These are phyloP conservation scores for Andinoacara biseriatus DNA, from an alignment of 2,113 vertebrate genomes.

Conservation along the genomic window DNA sequence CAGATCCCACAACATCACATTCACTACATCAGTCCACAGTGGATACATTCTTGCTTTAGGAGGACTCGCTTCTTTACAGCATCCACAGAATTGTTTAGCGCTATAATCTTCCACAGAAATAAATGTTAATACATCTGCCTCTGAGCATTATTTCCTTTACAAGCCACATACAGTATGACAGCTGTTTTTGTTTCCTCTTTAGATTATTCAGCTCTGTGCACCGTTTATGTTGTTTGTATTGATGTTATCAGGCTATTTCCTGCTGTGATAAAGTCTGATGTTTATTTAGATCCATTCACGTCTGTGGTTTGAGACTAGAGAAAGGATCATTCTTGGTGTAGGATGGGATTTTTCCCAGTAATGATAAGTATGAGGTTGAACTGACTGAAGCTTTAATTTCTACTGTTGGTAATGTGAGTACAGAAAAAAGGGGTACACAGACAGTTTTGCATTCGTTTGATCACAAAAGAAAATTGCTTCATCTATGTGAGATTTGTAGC, in stretches of 20 bases:
- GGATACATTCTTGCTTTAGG: slow-evolving; percentile 2
- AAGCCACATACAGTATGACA: not conserved
- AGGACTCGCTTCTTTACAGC: slow-evolving; percentile 2
- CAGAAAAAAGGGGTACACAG: not conserved
- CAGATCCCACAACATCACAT: not conserved
- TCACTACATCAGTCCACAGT: not conserved
- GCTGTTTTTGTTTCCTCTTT: not conserved
- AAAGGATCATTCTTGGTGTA: not conserved
- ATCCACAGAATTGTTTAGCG: not conserved
- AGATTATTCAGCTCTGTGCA: not conserved
- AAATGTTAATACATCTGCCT: not conserved
- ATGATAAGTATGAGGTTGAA: no score
- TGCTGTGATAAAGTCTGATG: not conserved
- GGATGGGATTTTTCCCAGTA: not conserved
- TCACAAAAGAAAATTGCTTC: not conserved
- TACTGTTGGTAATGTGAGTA: not conserved
- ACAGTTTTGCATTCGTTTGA: not conserved
- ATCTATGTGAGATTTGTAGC: not conserved
- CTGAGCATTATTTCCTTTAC: not conserved
- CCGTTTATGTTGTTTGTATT: not conserved
- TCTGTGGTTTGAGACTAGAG: not conserved
- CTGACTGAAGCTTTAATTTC: not conserved
- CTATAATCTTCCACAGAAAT: not conserved
- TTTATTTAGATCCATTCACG: not conserved
- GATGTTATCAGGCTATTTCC: not conserved